These are phyloP conservation scores for Leucophenga varia DNA, from an alignment of 1,140 invertebrate genomes.

Conservation along the genomic window DNA sequence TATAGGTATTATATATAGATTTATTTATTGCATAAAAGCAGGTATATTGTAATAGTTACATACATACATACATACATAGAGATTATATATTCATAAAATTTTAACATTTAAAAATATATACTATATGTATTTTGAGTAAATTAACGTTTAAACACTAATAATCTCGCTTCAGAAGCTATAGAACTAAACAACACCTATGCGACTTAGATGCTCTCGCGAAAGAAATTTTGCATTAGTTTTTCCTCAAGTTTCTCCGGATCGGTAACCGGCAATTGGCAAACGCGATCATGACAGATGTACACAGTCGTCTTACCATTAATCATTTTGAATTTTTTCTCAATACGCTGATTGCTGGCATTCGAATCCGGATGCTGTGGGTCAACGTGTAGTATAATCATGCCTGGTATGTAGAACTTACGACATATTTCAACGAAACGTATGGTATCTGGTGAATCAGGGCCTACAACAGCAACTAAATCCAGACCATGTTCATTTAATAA, in stretches of 20 bases:
- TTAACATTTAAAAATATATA: too few relatives aligned
- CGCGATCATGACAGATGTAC: slow-evolving; percentile 78
- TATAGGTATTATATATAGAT: too few relatives aligned
- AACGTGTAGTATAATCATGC: slow-evolving; percentile 68
- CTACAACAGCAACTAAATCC: slow-evolving; percentile 47
- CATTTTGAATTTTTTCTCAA: slow-evolving; percentile 54
- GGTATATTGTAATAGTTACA: too few relatives aligned
- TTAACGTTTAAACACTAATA: too few relatives aligned
- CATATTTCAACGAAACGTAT: slow-evolving; percentile 68
- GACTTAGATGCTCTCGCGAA: slow-evolving; percentile 31
- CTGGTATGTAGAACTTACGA: slow-evolving; percentile 68
- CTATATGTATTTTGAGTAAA: too few relatives aligned
- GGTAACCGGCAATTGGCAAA: slow-evolving; percentile 77
- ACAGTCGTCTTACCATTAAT: slow-evolving; percentile 67
- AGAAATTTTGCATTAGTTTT: slow-evolving; percentile 60
- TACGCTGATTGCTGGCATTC: slow-evolving; percentile 32
- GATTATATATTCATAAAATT: too few relatives aligned
- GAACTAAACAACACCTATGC: too few relatives aligned
- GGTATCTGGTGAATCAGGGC: slow-evolving; percentile 66
- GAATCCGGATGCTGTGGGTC: slow-evolving; percentile 60
- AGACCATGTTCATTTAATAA: slow-evolving; percentile 59
- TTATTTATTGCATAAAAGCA: too few relatives aligned
- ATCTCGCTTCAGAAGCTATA: too few relatives aligned
- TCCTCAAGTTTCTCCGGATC: slow-evolving; percentile 67
- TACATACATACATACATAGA: too few relatives aligned